Conservation (phyloP, 1,140 invertebrate genomes). For the Anadara kagoshimensis region DNA sequence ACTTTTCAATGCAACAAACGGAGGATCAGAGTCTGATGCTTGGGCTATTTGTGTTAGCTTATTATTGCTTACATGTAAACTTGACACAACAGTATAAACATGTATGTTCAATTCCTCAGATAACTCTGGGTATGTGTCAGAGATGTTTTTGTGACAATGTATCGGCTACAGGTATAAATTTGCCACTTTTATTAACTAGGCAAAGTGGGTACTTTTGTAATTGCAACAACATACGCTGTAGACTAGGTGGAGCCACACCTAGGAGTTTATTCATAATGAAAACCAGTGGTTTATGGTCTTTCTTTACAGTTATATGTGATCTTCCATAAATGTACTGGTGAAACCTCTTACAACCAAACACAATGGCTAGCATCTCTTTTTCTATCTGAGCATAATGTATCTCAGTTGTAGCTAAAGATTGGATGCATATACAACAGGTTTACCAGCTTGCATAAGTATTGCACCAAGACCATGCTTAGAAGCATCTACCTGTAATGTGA, state of each 20-base stretch:
- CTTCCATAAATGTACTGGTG: constrained; percentile 70
- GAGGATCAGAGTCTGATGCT: constrained; percentile 9
- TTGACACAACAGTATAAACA: constrained; percentile 12
- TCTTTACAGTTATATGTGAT: constrained; percentile 26
- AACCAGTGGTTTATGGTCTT: constrained; percentile 52
- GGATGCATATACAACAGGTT: constrained; percentile 54
- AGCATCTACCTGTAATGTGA: constrained; percentile 26
- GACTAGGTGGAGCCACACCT: constrained; percentile 30
- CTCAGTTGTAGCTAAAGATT: too few species aligned
- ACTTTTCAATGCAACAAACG: constrained; percentile 13
- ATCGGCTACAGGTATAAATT: constrained; percentile 43
- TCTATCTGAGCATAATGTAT: too few species aligned
- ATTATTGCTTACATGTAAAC: constrained; percentile 24
- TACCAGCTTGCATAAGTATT: constrained; percentile 72
- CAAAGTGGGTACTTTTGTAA: too few species aligned
- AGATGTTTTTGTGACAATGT: constrained; percentile 37
- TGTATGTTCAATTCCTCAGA: constrained; percentile 16
- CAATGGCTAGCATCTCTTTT: too few species aligned
- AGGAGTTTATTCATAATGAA: constrained; percentile 44
- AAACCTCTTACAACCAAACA: too few species aligned
- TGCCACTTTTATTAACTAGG: constrained; percentile 42
- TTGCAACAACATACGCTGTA: constrained; percentile 54
- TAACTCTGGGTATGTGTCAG: constrained; percentile 18
- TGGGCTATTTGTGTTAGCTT: constrained; percentile 1
- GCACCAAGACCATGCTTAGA: constrained; percentile 69